Evolutionary conservation across 2,888 invertebrate species (phyloP), one percentile per base, ranked within the genome.

Genomic region (Agriopis aurantiaria): DNA sequence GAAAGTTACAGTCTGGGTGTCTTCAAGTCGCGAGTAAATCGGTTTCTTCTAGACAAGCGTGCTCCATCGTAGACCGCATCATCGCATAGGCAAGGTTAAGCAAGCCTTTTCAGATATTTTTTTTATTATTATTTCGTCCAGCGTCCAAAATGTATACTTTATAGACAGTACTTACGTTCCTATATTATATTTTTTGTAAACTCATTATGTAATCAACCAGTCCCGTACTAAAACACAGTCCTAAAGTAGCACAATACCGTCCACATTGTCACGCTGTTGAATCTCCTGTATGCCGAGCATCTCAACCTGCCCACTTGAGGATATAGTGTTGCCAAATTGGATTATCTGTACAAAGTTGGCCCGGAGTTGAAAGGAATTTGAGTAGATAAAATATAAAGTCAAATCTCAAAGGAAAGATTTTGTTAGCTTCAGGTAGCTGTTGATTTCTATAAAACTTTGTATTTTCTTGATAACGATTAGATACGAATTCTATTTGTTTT

Each of bases 301-400:
- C 48, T 59, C 33, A 10, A n/a, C 55, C n/a, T 40, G n/a, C 8
- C 8, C n/a, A 33, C 59, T 48, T 10, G 49, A 60, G 9, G 8
- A 65, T 33, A 40, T 14, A 61, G 45, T 8, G 61, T 41, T n/a
- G 43, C n/a, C 8, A 62, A 41, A 62, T 62, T 62, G 53, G 62
- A 33, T 60, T 60, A 58, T 59, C 59, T 48, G 49, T 33, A 59
- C 59, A 59, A n/a, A 49, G 59, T 59, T 33, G 14, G 33, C 5
- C 48, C 12, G 33, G 5, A 53, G 33, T n/a, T 12, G 45, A 58
- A 41, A 43, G 9, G 58, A 45, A 11, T 46, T 46, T 58, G 14
- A 58, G 58, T 53, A 8, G 10, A 52, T 52, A 52, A 53, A 53
- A 12, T 12, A 23, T 12, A 53, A 40, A 33, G 11, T 33, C n/a